These are phyloP conservation scores for Zaprionus taronus DNA, from an alignment of 1,140 invertebrate genomes.

Conservation along the genomic window DNA sequence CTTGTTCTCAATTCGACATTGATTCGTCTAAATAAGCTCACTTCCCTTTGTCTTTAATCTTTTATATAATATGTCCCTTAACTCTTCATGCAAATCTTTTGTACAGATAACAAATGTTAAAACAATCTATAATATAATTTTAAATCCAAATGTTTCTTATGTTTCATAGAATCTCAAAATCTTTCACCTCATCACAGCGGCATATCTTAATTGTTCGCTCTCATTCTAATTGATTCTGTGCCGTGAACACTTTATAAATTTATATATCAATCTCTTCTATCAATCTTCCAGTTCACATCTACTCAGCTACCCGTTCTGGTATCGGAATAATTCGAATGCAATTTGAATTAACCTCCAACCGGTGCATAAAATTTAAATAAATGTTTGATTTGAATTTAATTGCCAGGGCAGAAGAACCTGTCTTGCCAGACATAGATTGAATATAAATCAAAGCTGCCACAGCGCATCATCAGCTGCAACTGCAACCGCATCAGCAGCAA, in stretches of 20 bases:
- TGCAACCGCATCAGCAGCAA: slow-evolving; percentile 7
- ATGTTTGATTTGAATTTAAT: slow-evolving; percentile 83
- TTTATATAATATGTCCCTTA: too few relatives aligned
- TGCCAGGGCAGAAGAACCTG: slow-evolving; percentile 43
- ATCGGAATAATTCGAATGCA: slow-evolving; percentile 33
- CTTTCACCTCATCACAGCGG: not conserved
- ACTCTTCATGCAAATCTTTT: too few relatives aligned
- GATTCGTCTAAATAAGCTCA: too few relatives aligned
- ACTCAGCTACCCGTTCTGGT: not conserved
- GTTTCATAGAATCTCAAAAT: not conserved
- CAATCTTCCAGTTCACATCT: not conserved
- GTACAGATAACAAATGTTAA: too few relatives aligned
- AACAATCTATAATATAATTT: too few relatives aligned
- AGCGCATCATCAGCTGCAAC: slow-evolving; percentile 34
- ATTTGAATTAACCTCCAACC: slow-evolving; percentile 74
- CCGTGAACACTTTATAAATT: not conserved
- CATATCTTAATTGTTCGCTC: not conserved
- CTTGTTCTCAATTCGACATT: too few relatives aligned
- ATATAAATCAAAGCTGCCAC: slow-evolving; percentile 75
- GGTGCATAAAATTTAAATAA: slow-evolving; percentile 83
- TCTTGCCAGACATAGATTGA: slow-evolving; percentile 54
- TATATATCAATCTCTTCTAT: not conserved
- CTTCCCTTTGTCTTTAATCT: too few relatives aligned
- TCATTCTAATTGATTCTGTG: not conserved
- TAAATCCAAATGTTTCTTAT: too few relatives aligned